Percentiles rank a stretch among this genome's conserved stretches.
Evolutionary conservation across 2,113 vertebrate species (phyloP).

Genomic region (Chloebia gouldiae): DNA sequence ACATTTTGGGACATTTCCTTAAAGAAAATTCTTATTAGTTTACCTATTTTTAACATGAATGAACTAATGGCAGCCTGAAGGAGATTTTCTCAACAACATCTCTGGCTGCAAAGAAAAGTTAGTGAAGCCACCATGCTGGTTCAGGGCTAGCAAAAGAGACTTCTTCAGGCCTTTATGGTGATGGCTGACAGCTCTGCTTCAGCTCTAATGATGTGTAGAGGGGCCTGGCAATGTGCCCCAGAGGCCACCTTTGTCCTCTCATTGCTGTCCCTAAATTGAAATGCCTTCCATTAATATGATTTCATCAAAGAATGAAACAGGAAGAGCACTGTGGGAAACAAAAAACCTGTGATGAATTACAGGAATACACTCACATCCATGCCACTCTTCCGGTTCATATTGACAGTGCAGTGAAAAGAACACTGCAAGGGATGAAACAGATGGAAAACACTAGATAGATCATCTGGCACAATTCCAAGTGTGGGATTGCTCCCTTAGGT

Average conservation of each 20-base stretch:
- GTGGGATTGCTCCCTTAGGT: slow-evolving; percentile 7
- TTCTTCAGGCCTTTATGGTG: not conserved
- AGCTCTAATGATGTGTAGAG: not conserved
- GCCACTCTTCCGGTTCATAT: not conserved
- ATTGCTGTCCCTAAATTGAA: not conserved
- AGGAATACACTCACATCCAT: not conserved
- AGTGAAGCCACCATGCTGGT: not conserved
- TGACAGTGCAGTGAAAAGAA: not conserved
- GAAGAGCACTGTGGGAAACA: not conserved
- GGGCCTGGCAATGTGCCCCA: not conserved
- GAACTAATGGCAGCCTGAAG: not conserved
- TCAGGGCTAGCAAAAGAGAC: not conserved
- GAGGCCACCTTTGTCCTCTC: not conserved
- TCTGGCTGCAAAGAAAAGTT: not conserved
- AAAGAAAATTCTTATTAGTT: not conserved
- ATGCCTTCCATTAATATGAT: not conserved
- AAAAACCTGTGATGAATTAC: not conserved
- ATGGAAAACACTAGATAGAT: not conserved
- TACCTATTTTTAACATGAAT: not conserved
- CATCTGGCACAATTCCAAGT: not conserved
- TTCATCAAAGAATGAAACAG: not conserved
- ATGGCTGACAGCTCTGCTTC: not conserved
- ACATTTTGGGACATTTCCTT: not conserved
- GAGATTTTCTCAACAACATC: fast-evolving
- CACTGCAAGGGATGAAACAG: not conserved